Percentiles rank a stretch among this genome's conserved stretches.
Conservation (phyloP, 92 coral and sea anemone species). For the Bergia puertoricense region DNA sequence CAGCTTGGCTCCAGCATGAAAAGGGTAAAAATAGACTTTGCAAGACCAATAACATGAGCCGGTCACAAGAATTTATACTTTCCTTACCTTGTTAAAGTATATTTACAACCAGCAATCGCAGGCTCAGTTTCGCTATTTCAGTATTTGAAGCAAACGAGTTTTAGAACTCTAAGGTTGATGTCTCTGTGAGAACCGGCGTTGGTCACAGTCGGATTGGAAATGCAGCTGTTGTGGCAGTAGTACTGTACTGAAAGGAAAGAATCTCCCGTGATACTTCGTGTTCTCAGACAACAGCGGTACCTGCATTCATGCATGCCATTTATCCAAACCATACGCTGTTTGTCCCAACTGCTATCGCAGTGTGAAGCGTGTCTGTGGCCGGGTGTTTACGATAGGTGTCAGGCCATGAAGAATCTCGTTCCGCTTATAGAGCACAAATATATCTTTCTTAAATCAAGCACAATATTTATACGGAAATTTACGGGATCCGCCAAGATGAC, state of each 20-base stretch:
- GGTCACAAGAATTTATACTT: background rate
- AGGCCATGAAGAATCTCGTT: background rate
- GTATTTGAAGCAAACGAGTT: background rate
- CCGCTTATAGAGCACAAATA: constrained; percentile 12
- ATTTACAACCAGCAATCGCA: background rate
- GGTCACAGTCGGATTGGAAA: constrained; percentile 5
- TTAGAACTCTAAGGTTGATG: background rate
- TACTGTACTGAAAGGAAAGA: background rate
- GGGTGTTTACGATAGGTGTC: background rate
- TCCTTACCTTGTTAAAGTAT: background rate
- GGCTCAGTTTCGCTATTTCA: background rate
- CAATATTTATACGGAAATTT: constrained; percentile 7
- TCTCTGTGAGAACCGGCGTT: constrained; percentile 1
- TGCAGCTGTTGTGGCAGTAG: background rate
- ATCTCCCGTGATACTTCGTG: constrained; percentile 7
- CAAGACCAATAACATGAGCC: background rate
- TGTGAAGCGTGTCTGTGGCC: background rate
- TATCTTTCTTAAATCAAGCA: background rate
- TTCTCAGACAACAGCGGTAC: background rate
- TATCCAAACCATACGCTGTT: background rate
- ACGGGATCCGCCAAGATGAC: background rate
- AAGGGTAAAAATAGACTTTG: background rate
- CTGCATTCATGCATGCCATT: background rate
- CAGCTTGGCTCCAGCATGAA: background rate
- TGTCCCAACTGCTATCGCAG: background rate